Base-by-base conservation (phyloP, 2,797 vertebrate genomes). In the Zenarchopterus dispar region DNA sequence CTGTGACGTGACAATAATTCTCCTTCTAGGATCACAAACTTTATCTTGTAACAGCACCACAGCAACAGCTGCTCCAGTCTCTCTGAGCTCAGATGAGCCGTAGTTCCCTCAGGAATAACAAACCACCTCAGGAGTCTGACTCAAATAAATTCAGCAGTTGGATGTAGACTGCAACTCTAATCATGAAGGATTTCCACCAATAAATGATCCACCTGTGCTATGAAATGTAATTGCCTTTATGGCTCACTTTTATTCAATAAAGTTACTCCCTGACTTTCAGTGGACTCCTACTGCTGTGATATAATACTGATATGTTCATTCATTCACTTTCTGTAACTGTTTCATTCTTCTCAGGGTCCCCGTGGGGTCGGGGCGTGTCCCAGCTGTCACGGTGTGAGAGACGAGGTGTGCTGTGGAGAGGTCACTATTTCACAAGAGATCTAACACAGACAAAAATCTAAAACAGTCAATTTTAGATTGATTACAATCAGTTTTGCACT, bases 121-220 rank as follows among this genome's bases (percentile, higher is more conserved):
- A 87, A 89, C 81, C 81, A 78, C 80, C 79, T 84, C 85, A 84
- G 84, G 75, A 81, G 84, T 85, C 85, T 55, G 62, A 77, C 52
- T 70, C 77, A 52, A 68, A 70, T 57, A 26, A 48, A 77, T 33
- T 67, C 73, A 82, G 84, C 88, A 89, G 86, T 86, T 91, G 88
- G 84, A 82, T 66, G 72, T 22, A 39, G 69, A 81, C 67, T 2
- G 42, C 53, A 23, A 31, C 64, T 48, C 54, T 87, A 82, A 86
- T 87, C 80, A 73, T 73, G 74, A 86, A 73, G 78, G 62, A 85
- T 84, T 79, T 66, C 66, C 53, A 67, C 60, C 65, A 56, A 70
- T 60, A 62, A 75, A 52, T 15, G 33, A 63, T 56, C 66, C 84
- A 80, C 78, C 86, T 88, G 74, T 62, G 55, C 59, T 63, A 17